These are phyloP conservation scores for Carcinoscorpius rotundicauda DNA, from an alignment of 1,140 invertebrate genomes.

Conservation along the genomic window DNA sequence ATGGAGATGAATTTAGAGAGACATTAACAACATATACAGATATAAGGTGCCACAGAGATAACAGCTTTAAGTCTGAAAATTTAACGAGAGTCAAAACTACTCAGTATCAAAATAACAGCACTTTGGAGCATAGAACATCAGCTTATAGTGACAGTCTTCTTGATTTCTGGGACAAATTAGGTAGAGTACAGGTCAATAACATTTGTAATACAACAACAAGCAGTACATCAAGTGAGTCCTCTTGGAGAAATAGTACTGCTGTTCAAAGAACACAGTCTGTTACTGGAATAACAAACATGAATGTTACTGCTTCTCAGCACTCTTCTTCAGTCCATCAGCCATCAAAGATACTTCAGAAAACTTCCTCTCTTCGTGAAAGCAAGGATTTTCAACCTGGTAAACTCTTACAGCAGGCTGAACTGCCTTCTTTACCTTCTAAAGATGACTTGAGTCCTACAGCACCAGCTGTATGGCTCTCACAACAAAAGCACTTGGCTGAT, in stretches of 20 bases:
- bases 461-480: constrained; percentile 46
- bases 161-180: neutral
- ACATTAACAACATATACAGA: too few relatives aligned
- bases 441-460: constrained; percentile 36
- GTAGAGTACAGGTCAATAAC: too few relatives aligned
- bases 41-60: too few relatives aligned
- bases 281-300: constrained; percentile 18
- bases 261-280: constrained; percentile 22
- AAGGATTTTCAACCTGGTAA: too few relatives aligned
- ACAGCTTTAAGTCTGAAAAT: neutral
- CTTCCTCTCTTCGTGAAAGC: too few relatives aligned
- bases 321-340: constrained; percentile 14
- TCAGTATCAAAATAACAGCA: neutral
- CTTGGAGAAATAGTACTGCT: constrained; percentile 16
- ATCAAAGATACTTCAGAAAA: too few relatives aligned
- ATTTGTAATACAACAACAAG: neutral
- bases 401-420: too few relatives aligned
- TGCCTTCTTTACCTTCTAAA: constrained; percentile 16
- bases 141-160: neutral
- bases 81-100: neutral
- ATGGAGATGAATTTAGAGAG: too few relatives aligned
- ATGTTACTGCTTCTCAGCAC: constrained; percentile 19
- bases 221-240: neutral
- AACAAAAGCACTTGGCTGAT: constrained; percentile 40
- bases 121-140: too few relatives aligned